These are phyloP conservation scores for Noturus placidus DNA, from an alignment of 2,113 vertebrate species.

Conservation along the genomic window DNA sequence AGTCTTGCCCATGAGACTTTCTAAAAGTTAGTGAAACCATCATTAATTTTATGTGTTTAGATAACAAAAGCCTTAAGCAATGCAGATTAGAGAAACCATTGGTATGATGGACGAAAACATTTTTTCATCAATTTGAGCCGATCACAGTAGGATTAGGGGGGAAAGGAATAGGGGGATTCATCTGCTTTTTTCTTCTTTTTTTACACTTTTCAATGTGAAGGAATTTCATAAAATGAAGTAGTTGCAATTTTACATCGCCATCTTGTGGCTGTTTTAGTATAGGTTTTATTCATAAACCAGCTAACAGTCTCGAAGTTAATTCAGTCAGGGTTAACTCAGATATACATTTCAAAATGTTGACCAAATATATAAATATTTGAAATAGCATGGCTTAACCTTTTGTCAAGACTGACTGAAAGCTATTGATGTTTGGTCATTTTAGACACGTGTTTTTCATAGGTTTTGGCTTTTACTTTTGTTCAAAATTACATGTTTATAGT, in stretches of 20 bases:
- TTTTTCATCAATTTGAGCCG: background rate
- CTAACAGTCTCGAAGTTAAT: background rate
- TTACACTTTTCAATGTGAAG: background rate
- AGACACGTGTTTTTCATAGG: background rate
- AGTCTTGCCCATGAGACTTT: background rate
- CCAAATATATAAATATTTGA: background rate
- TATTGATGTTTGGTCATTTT: too few species aligned
- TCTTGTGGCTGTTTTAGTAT: background rate
- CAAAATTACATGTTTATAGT: background rate
- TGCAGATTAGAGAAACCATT: background rate
- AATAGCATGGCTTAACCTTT: too few species aligned
- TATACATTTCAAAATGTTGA: background rate
- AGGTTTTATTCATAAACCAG: too few species aligned
- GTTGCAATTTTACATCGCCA: background rate
- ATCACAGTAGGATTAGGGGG: background rate
- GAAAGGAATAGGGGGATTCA: background rate
- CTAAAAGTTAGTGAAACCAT: background rate
- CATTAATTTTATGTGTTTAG: background rate
- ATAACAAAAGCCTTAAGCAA: background rate
- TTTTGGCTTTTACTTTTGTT: background rate
- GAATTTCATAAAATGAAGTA: background rate
- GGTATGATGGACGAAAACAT: background rate
- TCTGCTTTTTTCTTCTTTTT: background rate
- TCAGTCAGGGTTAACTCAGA: background rate
- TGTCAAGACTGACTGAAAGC: too few species aligned